Percentiles rank a stretch among this genome's conserved stretches.
phyloP scores from a whole-genome alignment of 2,113 vertebrate genomes.

The Orcinus orca region DNA sequence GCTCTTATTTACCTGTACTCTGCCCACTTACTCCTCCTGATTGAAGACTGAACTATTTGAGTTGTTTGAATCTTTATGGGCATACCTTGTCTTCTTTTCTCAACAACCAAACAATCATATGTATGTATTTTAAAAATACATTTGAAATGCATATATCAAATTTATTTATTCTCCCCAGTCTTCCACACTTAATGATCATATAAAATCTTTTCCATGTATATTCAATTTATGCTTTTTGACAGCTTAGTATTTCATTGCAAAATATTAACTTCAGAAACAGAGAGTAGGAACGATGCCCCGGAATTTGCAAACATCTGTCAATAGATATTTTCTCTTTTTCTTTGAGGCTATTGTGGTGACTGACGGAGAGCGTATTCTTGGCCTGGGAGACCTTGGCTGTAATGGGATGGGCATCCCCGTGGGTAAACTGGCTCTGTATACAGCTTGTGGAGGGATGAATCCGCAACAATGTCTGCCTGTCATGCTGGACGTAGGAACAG shows the following conservation, averaged over 20 bases:
- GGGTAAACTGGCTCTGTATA: slow-evolving; percentile 97
- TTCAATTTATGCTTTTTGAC: slow-evolving; percentile 18
- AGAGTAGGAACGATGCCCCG: neutral
- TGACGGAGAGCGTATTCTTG: slow-evolving; percentile 97
- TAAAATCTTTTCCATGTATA: neutral
- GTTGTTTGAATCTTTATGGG: neutral
- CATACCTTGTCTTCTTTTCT: neutral
- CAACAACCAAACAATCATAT: neutral
- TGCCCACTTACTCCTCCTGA: neutral
- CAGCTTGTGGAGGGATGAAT: slow-evolving; percentile 93
- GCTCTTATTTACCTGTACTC: neutral
- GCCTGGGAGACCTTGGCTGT: slow-evolving; percentile 96
- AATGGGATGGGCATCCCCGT: slow-evolving; percentile 98
- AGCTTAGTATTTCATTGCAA: neutral
- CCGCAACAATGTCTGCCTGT: slow-evolving; percentile 94
- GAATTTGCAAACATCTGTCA: slow-evolving; percentile 22
- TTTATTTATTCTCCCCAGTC: neutral
- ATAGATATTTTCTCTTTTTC: slow-evolving; percentile 21
- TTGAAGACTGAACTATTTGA: neutral
- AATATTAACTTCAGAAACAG: neutral
- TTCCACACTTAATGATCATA: neutral
- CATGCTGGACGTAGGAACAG: slow-evolving; percentile 96
- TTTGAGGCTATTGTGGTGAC: slow-evolving; percentile 94
- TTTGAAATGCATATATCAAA: neutral
- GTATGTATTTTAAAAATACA: neutral